phyloP scores from a whole-genome alignment of 2,888 invertebrate species.

The Teinopalpus imperialis region DNA sequence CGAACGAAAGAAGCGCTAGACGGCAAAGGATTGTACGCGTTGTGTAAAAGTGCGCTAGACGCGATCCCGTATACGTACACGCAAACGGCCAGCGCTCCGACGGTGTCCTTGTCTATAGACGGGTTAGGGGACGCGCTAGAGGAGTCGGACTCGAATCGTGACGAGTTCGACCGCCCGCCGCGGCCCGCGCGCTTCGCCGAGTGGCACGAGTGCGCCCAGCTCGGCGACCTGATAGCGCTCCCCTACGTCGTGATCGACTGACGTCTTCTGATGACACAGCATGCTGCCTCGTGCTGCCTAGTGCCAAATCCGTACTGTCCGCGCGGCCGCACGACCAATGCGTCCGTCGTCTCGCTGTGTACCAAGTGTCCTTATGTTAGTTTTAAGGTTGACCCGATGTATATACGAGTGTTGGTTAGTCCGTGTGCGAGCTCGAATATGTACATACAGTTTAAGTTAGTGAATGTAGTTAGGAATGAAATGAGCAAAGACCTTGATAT shows the following conservation, averaged over 20 bases:
- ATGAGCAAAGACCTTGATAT: constrained; percentile 24
- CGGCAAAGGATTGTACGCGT: constrained; percentile 49
- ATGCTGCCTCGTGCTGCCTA: constrained; percentile 21
- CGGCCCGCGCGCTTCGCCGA: constrained; percentile 86
- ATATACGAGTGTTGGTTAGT: constrained; percentile 30
- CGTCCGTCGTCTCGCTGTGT: constrained; percentile 44
- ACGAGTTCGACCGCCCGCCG: constrained; percentile 52
- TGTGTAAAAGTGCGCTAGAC: constrained; percentile 39
- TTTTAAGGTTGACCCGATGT: constrained; percentile 38
- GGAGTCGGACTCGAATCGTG: constrained; percentile 33
- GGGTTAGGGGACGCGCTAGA: constrained; percentile 33
- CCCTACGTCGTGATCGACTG: constrained; percentile 98
- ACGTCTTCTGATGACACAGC: constrained; percentile 37
- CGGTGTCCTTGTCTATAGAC: constrained; percentile 33
- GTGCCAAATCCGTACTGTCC: constrained; percentile 33
- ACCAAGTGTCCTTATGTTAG: constrained; percentile 77
- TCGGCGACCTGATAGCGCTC: constrained; percentile 94
- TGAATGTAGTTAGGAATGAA: constrained; percentile 46
- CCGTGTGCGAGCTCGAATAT: constrained; percentile 49
- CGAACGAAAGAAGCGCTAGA: constrained; percentile 60
- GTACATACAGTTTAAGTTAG: constrained; percentile 51
- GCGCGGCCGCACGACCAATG: constrained; percentile 38
- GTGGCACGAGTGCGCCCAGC: constrained; percentile 94
- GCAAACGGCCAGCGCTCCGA: constrained; percentile 50
- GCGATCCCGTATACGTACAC: constrained; percentile 50